A percentile compares a stretch with the other conserved stretches of the same genome.
phyloP scores from a whole-genome alignment of 1,140 invertebrate species.

The Nymphalis io region DNA sequence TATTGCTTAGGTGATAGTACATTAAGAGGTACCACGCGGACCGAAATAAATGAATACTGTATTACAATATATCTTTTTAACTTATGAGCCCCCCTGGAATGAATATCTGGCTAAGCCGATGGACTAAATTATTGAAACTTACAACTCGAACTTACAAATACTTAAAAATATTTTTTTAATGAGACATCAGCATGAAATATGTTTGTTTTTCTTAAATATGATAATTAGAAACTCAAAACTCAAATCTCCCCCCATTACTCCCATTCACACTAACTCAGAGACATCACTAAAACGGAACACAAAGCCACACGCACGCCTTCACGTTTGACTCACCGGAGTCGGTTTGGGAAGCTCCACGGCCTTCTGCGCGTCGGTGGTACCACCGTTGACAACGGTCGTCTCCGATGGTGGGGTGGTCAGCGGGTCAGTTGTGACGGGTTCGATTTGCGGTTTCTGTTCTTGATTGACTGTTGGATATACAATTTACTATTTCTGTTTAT shows the following conservation, averaged over 20 bases:
- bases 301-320: slow-evolving; percentile 21
- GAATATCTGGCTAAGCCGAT: too few species aligned
- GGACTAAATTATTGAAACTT: too few species aligned
- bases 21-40: too few species aligned
- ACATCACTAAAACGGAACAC: slow-evolving; percentile 19
- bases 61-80: too few species aligned
- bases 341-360: slow-evolving; percentile 68
- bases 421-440: slow-evolving; percentile 46
- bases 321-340: slow-evolving; percentile 58
- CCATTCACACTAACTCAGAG: slow-evolving; percentile 10
- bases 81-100: too few species aligned
- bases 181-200: too few species aligned
- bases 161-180: too few species aligned
- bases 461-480: slow-evolving; percentile 30
- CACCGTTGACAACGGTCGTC: slow-evolving; percentile 19
- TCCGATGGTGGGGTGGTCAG: slow-evolving; percentile 39
- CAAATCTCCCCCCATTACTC: background rate
- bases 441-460: slow-evolving; percentile 49
- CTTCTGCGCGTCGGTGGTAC: slow-evolving; percentile 32
- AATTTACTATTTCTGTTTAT: background rate
- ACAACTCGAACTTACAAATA: too few species aligned
- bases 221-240: background rate
- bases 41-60: too few species aligned
- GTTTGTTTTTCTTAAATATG: too few species aligned
- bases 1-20: too few species aligned